Base-by-base conservation (phyloP, 1,140 invertebrate genomes). In the Drepana arcuata region DNA sequence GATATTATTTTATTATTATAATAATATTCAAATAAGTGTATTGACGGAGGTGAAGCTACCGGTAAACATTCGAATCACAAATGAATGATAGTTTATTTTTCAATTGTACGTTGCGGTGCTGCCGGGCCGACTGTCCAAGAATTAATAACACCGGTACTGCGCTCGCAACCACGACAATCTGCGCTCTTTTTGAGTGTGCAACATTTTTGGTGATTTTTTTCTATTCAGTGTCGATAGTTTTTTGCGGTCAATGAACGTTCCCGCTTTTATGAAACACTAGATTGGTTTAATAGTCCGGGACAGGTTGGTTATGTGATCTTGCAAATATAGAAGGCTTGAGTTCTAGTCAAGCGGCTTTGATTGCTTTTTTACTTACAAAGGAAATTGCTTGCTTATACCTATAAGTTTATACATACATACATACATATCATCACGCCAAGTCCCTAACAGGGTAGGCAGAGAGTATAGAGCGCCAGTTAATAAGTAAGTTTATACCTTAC, bases 41-140 rank as follows among this genome's bases (percentile, higher is more conserved):
- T n/a, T n/a, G n/a, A n/a, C n/a, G n/a, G n/a, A 11, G 53, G 55
- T 67, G 44, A 74, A 74, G 61, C 66, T 66, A 68, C 64, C 33
- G 23, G 41, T 62, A 61, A 71, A 58, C 53, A 63, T 66, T 73
- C 35, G 52, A 26, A 28, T 40, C 45, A 40, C 44, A 70, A 73
- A 71, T 74, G 67, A 74, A 62, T 70, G 53, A 68, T 73, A 64
- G 71, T 72, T 74, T 71, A 74, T 74, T 72, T 75, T 74, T 65
- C 67, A 53, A 74, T 71, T 61, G 61, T 49, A 42, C 48, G 23
- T 26, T 71, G 63, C 55, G 65, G 65, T 66, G 33, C 42, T 39
- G 33, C 50, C 46, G 50, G 34, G 40, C 55, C 34, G 52, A 45
- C 48, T 57, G 60, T 49, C 65, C 70, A 71, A 74, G 70, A 74